Evolutionary conservation across 2,113 vertebrate species (phyloP).

Genomic region (Pollimyrus isidori): DNA sequence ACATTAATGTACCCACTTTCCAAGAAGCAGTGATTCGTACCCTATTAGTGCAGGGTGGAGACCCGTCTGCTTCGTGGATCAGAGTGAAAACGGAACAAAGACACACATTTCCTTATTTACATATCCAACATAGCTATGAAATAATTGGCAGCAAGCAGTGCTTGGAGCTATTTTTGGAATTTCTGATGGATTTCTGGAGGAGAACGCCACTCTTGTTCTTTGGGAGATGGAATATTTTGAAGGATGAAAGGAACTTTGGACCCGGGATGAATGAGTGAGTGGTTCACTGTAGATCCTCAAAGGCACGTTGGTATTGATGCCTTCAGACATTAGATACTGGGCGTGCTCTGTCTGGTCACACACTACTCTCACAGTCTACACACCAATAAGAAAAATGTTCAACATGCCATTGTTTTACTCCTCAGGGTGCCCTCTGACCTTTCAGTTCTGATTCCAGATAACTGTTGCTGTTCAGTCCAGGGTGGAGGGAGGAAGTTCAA

Average conservation of each 20-base stretch:
- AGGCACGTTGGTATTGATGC: background rate
- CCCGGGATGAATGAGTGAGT: background rate
- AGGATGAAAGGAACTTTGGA: slow-evolving; percentile 6
- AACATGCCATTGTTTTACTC: slow-evolving; percentile 43
- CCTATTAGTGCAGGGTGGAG: background rate
- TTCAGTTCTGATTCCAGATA: slow-evolving; percentile 63
- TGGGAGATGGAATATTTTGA: background rate
- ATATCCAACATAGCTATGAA: slow-evolving; percentile 13
- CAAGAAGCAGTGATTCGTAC: background rate
- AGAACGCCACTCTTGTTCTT: slow-evolving; percentile 12
- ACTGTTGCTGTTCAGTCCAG: slow-evolving; percentile 57
- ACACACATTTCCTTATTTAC: slow-evolving; percentile 9
- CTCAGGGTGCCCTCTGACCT: slow-evolving; percentile 44
- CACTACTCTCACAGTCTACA: background rate
- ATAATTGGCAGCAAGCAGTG: slow-evolving; percentile 11
- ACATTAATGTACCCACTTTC: background rate
- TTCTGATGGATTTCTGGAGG: background rate
- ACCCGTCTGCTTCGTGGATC: background rate
- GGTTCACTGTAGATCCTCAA: background rate
- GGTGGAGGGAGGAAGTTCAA: background rate
- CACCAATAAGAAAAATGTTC: slow-evolving; percentile 23
- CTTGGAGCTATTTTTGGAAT: slow-evolving; percentile 13
- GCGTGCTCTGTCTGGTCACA: background rate
- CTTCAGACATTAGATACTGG: background rate
- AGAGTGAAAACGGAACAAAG: slow-evolving; percentile 7